Evolutionary conservation across 2,113 vertebrate species (phyloP).

Genomic region (Hemicordylus capensis): DNA sequence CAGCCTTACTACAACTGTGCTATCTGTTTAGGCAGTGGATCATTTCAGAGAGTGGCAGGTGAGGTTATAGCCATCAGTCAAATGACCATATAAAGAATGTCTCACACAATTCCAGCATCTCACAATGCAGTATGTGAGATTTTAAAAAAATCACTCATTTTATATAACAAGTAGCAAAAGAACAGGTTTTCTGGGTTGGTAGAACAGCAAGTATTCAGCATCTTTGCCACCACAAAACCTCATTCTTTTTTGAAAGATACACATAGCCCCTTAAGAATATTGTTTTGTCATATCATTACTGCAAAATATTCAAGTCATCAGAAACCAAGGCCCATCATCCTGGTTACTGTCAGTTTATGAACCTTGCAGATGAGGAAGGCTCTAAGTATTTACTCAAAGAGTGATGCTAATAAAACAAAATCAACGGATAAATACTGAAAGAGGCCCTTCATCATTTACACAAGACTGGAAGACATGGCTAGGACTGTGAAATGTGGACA

Average conservation of each 20-base stretch:
- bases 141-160: not conserved
- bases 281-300: not conserved
- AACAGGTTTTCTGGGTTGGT: not conserved
- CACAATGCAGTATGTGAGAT: not conserved
- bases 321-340: not conserved
- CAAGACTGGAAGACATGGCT: not conserved
- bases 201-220: not conserved
- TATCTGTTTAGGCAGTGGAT: slow-evolving; percentile 33
- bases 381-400: not conserved
- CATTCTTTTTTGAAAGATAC: not conserved
- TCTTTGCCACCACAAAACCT: not conserved
- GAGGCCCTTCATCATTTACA: not conserved
- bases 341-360: not conserved
- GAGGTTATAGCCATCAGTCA: slow-evolving; percentile 43
- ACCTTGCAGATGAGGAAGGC: not conserved
- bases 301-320: not conserved
- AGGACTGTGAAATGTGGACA: not conserved
- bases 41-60: slow-evolving; percentile 29
- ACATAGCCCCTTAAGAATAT: not conserved
- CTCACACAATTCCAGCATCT: not conserved
- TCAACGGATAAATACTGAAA: not conserved
- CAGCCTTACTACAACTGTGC: slow-evolving; percentile 19
- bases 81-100: slow-evolving; percentile 23
- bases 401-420: not conserved
- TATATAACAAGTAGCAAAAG: not conserved